These are phyloP conservation scores for Acanthisitta chloris DNA, from an alignment of 2,113 vertebrate species.

Conservation along the genomic window DNA sequence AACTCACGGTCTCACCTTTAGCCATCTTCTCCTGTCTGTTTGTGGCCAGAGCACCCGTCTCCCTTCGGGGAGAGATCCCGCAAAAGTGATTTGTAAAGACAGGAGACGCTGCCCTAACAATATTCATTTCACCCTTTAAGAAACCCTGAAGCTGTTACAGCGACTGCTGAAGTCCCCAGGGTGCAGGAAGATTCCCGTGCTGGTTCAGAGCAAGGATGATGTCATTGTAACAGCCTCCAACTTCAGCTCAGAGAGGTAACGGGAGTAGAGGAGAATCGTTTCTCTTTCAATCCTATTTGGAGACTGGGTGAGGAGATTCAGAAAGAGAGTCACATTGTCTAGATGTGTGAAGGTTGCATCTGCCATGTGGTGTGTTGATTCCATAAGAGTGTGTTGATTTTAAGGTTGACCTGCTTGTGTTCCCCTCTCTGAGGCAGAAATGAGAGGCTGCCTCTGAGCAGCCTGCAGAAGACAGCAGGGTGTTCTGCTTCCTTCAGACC, in stretches of 20 bases:
- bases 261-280: background rate
- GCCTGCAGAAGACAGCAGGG: background rate
- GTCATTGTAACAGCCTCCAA: conserved; percentile 98
- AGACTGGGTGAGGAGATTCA: conserved; percentile 19
- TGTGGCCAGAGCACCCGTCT: conserved; percentile 7
- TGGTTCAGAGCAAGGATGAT: conserved; percentile 97
- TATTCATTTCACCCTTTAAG: conserved; percentile 76
- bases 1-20: background rate
- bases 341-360: conserved; percentile 33
- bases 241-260: conserved; percentile 97
- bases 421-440: conserved; percentile 3
- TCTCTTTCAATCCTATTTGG: conserved; percentile 30
- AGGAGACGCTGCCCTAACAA: conserved; percentile 40
- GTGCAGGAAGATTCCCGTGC: conserved; percentile 96
- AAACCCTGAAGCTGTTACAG: conserved; percentile 96
- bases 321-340: background rate
- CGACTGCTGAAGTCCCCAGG: conserved; percentile 96
- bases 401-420: background rate
- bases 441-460: conserved; percentile 16
- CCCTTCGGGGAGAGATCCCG: conserved; percentile 12
- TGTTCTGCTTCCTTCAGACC: background rate
- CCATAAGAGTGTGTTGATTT: background rate
- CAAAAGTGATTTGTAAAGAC: conserved; percentile 1
- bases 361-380: conserved; percentile 36
- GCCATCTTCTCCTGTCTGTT: conserved; percentile 21